Base-by-base conservation (phyloP, 2,888 invertebrate genomes). In the Drosophila subquinaria region DNA sequence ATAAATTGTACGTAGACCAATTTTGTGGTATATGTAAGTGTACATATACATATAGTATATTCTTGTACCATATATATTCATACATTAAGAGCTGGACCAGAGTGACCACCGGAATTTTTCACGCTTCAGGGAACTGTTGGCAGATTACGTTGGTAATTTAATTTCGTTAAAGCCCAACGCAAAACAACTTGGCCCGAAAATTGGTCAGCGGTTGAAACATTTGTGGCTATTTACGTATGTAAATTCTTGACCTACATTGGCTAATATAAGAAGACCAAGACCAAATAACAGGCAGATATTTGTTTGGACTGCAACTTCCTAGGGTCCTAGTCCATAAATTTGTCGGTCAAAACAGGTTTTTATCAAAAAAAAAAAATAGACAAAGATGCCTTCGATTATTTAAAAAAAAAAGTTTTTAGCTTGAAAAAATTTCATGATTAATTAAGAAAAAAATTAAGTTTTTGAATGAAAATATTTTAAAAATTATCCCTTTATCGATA, bases 211-310 rank as follows among this genome's bases (percentile, higher is more conserved):
- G 43, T 43, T 67, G 55, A 48, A 62, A 56, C 51, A 76, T 72
- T 76, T 64, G 48, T 36, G 50, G 53, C 73, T 64, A 76, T 73
- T 76, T 73, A 33, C 45, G 52, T 52, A 73, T 69, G 76, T 68
- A 68, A 72, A 64, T 76, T 64, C 65, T 69, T 76, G 76, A 76
- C 76, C 76, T 62, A 76, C 76, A 74, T 77, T 55, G 36, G 27
- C 15, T 17, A 27, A 38, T 38, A 48, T 27, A 17, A 10, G 27
- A 33, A 43, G 40, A 17, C 20, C 55, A 33, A 43, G n/a, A 23
- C 47, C 36, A 2, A 57, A 47, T 23, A 23, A 45, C 45, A 27
- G 27, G 3, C 45, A 36, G 13, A 47, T 11, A 38, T 43, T 36
- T 47, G 2, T 27, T 43, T 4, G 13, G 23, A 20, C 10, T 35